Evolutionary conservation across 2,888 invertebrate species (phyloP), one percentile per base, ranked within the genome.

Genomic region (Crossocerus cetratus): DNA sequence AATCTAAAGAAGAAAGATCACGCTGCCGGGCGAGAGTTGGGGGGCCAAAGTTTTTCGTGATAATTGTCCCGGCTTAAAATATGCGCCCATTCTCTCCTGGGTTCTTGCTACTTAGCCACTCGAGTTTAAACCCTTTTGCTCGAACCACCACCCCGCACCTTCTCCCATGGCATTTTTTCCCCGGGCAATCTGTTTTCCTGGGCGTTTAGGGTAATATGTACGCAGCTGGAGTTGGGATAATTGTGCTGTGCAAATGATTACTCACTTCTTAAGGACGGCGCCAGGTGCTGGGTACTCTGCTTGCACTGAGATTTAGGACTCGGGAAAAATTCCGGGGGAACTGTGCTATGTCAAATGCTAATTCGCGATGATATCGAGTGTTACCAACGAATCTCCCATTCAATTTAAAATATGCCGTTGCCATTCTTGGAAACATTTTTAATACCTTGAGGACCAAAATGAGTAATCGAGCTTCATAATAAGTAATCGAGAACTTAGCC

Each of bases 11-110:
- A 21, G 45, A 42, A 44, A 16, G 55, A 23, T 43, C 66, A 54
- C 18, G 58, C 65, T 43, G 68, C 65, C 22, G 23, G 62, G 14
- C 45, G 44, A 21, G 18, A 45, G 63, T 43, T n/a, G 14, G 32
- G 60, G 2, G 53, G 65, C 58, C 49, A 68, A 76, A 73, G 49
- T 71, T 78, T 69, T 49, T 18, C 68, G 62, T 63, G 68, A 74
- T 74, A 74, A 78, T 78, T 78, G 72, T 78, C 66, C 67, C 64
- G 77, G 71, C 72, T 80, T 80, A 77, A 82, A 84, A 83, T 79
- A 78, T 77, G 75, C 64, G 80, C 76, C 80, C 75, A 72, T 78
- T 78, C 32, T 3, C 32, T 32, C 32, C 8, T 32, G 75, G 68
- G 59, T 71, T 68, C 69, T 70, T 76, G 58, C 69, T 42, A 59